A percentile compares a stretch with the other conserved stretches of the same genome.
phyloP scores from a whole-genome alignment of 2,113 vertebrate genomes.

The Monopterus albus region DNA sequence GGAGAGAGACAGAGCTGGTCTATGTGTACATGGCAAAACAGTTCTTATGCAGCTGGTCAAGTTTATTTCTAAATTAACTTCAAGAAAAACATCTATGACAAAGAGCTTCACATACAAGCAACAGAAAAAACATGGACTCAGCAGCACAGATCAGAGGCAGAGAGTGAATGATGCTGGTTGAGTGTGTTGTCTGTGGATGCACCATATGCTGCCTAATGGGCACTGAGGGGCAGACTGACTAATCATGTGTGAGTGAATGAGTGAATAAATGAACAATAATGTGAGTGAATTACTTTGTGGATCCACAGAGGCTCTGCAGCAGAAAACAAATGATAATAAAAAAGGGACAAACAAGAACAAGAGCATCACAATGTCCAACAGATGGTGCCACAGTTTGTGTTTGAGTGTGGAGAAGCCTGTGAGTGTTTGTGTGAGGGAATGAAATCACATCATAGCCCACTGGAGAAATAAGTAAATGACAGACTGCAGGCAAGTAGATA shows the following conservation, averaged over 20 bases:
- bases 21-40: conserved; percentile 14
- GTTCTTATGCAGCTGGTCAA: conserved; percentile 34
- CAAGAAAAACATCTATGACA: conserved; percentile 45
- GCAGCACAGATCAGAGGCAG: conserved; percentile 27
- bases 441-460: conserved; percentile 43
- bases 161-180: conserved; percentile 38
- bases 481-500: conserved; percentile 64
- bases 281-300: conserved; percentile 33
- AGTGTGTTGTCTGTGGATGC: conserved; percentile 23
- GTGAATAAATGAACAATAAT: conserved; percentile 43
- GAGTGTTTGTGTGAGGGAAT: conserved; percentile 9
- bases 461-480: conserved; percentile 66
- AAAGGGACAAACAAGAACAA: conserved; percentile 27
- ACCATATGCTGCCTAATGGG: conserved; percentile 44
- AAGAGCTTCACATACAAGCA: conserved; percentile 48
- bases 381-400: conserved; percentile 30
- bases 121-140: conserved; percentile 54
- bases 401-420: conserved; percentile 4
- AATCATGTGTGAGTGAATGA: conserved; percentile 33
- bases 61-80: conserved; percentile 57
- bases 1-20: conserved; percentile 4
- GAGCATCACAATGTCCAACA: conserved; percentile 33
- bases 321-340: conserved; percentile 15
- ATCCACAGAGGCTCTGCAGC: conserved; percentile 20
- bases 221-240: conserved; percentile 43